Percentiles rank a stretch among this genome's conserved stretches.
Conservation (phyloP, 2,888 invertebrate species). For the Drosophila eohydei region DNA sequence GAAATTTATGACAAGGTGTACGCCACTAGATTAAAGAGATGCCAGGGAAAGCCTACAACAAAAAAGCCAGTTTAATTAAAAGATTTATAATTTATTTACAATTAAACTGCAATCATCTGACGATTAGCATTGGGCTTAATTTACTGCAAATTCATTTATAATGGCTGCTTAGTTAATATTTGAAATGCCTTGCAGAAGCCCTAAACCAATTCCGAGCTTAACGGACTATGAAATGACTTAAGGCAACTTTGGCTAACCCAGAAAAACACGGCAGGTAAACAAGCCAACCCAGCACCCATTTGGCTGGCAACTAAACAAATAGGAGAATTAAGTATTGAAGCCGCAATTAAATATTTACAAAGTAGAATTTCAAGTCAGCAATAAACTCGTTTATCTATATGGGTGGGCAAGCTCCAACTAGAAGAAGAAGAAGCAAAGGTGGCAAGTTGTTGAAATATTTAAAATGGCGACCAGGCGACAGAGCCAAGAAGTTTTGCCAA, state of each 20-base stretch:
- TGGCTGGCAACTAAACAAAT: conserved; percentile 24
- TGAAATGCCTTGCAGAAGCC: neutral
- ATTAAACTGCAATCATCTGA: neutral
- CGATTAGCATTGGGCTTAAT: neutral
- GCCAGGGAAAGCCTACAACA: neutral
- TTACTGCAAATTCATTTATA: conserved; percentile 5
- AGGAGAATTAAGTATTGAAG: conserved; percentile 40
- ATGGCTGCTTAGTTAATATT: conserved; percentile 1
- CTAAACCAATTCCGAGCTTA: conserved; percentile 6
- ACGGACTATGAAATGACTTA: conserved; percentile 32
- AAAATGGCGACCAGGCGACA: conserved; percentile 34
- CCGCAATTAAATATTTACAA: conserved; percentile 71
- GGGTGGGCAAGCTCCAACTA: neutral
- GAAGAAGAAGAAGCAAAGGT: conserved; percentile 47
- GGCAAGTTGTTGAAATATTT: conserved; percentile 73
- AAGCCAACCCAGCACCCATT: conserved; percentile 6
- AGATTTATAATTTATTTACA: neutral
- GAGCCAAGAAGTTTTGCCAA: conserved; percentile 38
- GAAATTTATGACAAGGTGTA: conserved; percentile 21
- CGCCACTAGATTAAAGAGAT: conserved; percentile 15
- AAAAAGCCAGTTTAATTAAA: neutral
- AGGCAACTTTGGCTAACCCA: conserved; percentile 18
- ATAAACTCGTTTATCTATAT: conserved; percentile 40
- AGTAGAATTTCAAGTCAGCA: conserved; percentile 40
- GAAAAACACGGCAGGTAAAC: conserved; percentile 18